Base-by-base conservation (phyloP, 1,140 invertebrate genomes). In the Drosophila ironensis region DNA sequence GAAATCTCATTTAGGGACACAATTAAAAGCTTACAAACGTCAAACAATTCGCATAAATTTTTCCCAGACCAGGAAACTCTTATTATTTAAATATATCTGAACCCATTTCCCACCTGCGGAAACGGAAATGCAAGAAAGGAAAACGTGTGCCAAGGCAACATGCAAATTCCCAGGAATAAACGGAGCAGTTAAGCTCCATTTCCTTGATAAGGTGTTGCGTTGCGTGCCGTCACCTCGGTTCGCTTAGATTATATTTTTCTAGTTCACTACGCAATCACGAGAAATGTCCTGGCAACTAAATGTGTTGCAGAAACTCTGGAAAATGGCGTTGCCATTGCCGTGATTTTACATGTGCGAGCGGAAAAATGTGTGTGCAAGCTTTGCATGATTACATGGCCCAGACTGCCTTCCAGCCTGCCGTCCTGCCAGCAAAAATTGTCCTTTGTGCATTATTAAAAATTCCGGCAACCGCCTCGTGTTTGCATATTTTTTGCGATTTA, bases 391-490 rank as follows among this genome's bases (percentile, higher is more conserved):
- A 54, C 59, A 76, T 12, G 45, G 35, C 27, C n/a, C n/a, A n/a
- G 11, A 40, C 41, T 47, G 46, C n/a, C 19, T 47, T 20, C 30
- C 44, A 9, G 28, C 42, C 35, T 14, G 8, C 33, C 9, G 8
- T 28, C 17, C n/a, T 17, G 38, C 56, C 72, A 53, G 63, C 56
- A 44, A 56, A 81, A 75, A 72, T 51, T 38, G 57, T 75, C 52
- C 48, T 75, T 74, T 60, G 67, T 68, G 68, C 69, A 84, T 73
- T 73, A 84, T 84, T 84, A 70, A 69, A 70, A 84, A 74, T 78
- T 56, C 73, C 54, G 45, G 41, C 33, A 38, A 47, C 59, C 33
- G 64, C 35, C 64, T 56, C 54, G 33, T 56, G 56, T 20, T 47
- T 68, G 70, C 70, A 63, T 57, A 59, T 76, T 59, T 70, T 40